Evolutionary conservation across 2,888 invertebrate genomes (phyloP).

Genomic region (Volucella bombylans): DNA sequence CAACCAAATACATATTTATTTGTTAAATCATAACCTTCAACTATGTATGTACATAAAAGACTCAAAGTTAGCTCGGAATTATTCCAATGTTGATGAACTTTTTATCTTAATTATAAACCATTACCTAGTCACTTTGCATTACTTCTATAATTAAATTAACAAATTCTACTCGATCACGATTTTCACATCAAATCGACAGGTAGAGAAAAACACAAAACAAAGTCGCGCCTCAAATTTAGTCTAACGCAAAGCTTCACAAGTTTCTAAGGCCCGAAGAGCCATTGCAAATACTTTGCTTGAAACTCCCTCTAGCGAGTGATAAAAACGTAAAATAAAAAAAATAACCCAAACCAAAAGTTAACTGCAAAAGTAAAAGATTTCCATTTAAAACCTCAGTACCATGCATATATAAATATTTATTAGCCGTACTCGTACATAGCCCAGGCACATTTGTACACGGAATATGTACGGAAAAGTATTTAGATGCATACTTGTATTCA

Average conservation of each 20-base stretch:
- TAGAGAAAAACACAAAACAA: background rate
- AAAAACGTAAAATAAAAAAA: constrained; percentile 5
- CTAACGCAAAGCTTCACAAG: constrained; percentile 26
- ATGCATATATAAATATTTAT: constrained; percentile 72
- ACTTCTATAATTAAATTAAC: constrained; percentile 64
- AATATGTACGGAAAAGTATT: constrained; percentile 5
- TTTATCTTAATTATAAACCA: constrained; percentile 36
- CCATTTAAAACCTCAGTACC: constrained; percentile 57
- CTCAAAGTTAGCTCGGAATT: background rate
- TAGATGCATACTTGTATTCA: constrained; percentile 21
- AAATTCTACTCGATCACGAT: constrained; percentile 54
- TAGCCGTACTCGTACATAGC: constrained; percentile 53
- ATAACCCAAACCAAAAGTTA: constrained; percentile 22
- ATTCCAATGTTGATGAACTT: constrained; percentile 52
- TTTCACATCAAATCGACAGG: background rate
- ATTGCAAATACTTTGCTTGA: constrained; percentile 10
- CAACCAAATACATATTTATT: background rate
- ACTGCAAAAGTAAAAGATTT: constrained; percentile 51
- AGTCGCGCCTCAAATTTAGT: background rate
- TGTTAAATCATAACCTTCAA: background rate
- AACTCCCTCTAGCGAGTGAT: background rate
- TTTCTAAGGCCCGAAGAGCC: background rate
- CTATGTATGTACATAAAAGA: background rate
- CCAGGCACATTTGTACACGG: background rate
- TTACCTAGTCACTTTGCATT: constrained; percentile 56